Conservation (phyloP, 2,797 vertebrate species). For the Hydrolagus colliei region DNA sequence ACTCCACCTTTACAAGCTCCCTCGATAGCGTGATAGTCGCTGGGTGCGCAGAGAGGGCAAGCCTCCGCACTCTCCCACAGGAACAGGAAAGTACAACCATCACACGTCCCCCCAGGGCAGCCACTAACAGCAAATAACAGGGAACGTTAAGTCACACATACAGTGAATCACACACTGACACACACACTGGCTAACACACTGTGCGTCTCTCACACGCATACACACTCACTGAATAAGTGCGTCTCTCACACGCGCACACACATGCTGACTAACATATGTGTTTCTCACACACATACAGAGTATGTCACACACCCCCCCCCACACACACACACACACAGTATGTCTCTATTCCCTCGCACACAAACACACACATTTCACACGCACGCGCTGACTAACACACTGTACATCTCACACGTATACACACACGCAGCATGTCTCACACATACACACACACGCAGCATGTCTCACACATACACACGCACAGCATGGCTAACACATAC, state of each 20-base stretch:
- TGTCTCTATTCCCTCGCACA: too few species aligned
- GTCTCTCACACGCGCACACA: too few species aligned
- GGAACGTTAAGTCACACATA: neutral
- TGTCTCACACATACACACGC: too few species aligned
- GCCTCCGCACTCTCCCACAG: slow-evolving; percentile 88
- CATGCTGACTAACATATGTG: too few species aligned
- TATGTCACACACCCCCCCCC: too few species aligned
- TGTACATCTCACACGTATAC: too few species aligned
- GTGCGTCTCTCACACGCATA: too few species aligned
- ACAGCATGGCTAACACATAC: neutral
- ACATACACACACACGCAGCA: too few species aligned
- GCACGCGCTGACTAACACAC: neutral
- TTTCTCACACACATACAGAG: too few species aligned
- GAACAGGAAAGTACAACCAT: slow-evolving; percentile 86
- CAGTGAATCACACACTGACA: neutral
- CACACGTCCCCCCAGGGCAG: slow-evolving; percentile 87
- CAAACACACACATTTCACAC: too few species aligned
- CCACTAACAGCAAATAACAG: slow-evolving; percentile 51
- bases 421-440: too few species aligned
- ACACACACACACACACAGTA: neutral
- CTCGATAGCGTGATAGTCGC: slow-evolving; percentile 85
- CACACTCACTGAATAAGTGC: too few species aligned
- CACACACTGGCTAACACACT: neutral
- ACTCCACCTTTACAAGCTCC: slow-evolving; percentile 81
- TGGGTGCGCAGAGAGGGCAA: slow-evolving; percentile 80